phyloP scores from a whole-genome alignment of 2,797 vertebrate genomes.

The Girardinus metallicus region DNA sequence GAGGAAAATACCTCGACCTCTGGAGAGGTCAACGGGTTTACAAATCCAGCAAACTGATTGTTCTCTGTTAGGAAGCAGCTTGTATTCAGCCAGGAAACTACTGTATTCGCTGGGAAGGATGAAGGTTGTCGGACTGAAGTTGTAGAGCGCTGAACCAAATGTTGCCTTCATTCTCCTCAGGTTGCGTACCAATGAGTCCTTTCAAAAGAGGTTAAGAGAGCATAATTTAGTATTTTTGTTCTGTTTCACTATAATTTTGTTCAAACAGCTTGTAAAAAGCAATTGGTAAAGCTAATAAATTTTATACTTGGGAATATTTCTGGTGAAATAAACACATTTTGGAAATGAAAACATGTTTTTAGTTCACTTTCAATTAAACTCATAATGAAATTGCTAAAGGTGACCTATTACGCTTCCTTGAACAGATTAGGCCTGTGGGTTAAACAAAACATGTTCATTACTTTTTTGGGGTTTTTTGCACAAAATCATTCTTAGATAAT shows the following conservation, averaged over 20 bases:
- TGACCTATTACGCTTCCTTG: too few relatives aligned
- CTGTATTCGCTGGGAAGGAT: constrained; percentile 83
- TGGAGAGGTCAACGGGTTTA: constrained; percentile 83
- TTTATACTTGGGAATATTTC: neutral
- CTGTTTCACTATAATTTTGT: neutral
- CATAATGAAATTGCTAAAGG: neutral
- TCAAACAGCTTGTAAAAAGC: neutral
- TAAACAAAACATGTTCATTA: too few relatives aligned
- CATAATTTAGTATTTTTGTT: neutral
- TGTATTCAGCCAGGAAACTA: constrained; percentile 81
- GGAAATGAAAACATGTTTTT: too few relatives aligned
- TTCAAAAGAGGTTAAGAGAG: constrained; percentile 2
- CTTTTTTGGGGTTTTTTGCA: too few relatives aligned
- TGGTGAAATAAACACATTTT: neutral
- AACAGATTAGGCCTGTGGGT: too few relatives aligned
- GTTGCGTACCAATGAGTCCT: constrained; percentile 82
- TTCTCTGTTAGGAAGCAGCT: constrained; percentile 53
- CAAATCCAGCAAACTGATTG: constrained; percentile 82
- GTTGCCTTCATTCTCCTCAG: constrained; percentile 80
- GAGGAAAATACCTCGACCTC: constrained; percentile 83
- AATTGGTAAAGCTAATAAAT: neutral
- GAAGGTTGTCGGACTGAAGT: constrained; percentile 82
- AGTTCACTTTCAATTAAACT: neutral
- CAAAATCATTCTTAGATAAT: too few relatives aligned
- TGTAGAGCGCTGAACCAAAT: constrained; percentile 74